A percentile compares a stretch with the other conserved stretches of the same genome.
Evolutionary conservation across 2,113 vertebrate genomes (phyloP).

Genomic region (Hydropotes inermis): DNA sequence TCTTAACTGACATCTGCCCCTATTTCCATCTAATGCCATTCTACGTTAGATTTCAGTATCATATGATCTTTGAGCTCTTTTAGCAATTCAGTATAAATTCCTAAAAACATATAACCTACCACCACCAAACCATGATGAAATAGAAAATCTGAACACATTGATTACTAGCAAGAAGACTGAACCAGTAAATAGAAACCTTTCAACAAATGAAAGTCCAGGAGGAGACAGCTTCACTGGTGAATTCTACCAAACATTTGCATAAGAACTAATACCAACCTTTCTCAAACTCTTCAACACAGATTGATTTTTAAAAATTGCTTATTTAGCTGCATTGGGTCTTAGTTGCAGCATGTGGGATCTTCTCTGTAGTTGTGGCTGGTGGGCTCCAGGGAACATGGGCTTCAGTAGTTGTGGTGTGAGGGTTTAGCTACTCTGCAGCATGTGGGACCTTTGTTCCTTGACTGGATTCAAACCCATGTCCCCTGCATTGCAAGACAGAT

Average conservation of each 20-base stretch:
- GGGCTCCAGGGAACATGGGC: background rate
- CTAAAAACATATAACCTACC: background rate
- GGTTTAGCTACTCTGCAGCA: background rate
- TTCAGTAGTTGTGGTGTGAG: background rate
- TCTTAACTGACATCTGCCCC: background rate
- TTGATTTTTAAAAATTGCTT: background rate
- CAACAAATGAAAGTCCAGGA: background rate
- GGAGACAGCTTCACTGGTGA: background rate
- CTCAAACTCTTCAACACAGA: background rate
- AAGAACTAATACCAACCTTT: background rate
- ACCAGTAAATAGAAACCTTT: background rate
- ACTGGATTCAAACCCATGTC: background rate
- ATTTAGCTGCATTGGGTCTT: background rate
- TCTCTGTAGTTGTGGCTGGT: accelerated
- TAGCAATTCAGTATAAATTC: background rate
- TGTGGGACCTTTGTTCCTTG: background rate
- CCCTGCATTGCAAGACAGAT: background rate
- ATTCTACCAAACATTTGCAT: background rate
- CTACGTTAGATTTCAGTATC: no score
- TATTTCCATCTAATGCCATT: background rate
- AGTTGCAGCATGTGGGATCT: background rate
- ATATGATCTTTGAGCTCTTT: background rate
- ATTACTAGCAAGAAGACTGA: background rate
- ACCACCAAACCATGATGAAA: background rate
- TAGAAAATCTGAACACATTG: background rate